A percentile compares a stretch with the other conserved stretches of the same genome.
These are phyloP conservation scores for Macrosoma leucophasiata DNA, from an alignment of 2,888 invertebrate species.

Conservation along the genomic window DNA sequence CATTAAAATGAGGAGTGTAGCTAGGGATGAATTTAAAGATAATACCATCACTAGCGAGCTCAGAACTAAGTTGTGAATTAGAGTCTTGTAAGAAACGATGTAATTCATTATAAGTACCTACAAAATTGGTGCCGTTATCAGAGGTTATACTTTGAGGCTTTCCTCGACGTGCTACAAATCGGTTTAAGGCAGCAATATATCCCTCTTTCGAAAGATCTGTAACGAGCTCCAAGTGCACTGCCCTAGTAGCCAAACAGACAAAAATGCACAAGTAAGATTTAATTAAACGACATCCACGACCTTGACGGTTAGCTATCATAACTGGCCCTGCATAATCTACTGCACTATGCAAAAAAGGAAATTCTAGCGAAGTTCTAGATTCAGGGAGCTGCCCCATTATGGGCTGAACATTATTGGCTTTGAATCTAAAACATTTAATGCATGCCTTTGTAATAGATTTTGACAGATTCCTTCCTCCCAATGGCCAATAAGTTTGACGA, in stretches of 20 bases:
- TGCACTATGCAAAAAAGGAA: too few species aligned
- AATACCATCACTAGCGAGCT: constrained; percentile 3
- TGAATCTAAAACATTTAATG: too few species aligned
- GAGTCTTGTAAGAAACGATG: constrained; percentile 18
- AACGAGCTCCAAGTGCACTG: constrained; percentile 22
- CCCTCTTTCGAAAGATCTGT: constrained; percentile 9
- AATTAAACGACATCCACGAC: background rate
- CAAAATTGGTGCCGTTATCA: constrained; percentile 23
- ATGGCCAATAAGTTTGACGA: too few species aligned
- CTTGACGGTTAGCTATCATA: too few species aligned
- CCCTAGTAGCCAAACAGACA: constrained; percentile 28
- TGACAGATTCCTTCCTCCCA: too few species aligned
- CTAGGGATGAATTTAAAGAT: constrained; percentile 10
- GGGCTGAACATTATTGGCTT: too few species aligned
- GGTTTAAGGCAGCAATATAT: constrained; percentile 16
- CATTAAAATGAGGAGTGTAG: constrained; percentile 4
- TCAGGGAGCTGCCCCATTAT: too few species aligned
- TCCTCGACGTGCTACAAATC: constrained; percentile 19
- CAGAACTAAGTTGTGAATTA: constrained; percentile 20
- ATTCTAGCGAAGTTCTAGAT: too few species aligned
- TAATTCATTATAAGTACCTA: constrained; percentile 16
- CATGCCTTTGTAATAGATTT: too few species aligned
- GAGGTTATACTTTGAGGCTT: constrained; percentile 11
- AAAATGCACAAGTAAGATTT: constrained; percentile 7
- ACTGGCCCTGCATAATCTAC: too few species aligned